Evolutionary conservation across 2,797 vertebrate species (phyloP), one percentile per base, ranked within the genome.

Genomic region (Acanthurus leucopareius): DNA sequence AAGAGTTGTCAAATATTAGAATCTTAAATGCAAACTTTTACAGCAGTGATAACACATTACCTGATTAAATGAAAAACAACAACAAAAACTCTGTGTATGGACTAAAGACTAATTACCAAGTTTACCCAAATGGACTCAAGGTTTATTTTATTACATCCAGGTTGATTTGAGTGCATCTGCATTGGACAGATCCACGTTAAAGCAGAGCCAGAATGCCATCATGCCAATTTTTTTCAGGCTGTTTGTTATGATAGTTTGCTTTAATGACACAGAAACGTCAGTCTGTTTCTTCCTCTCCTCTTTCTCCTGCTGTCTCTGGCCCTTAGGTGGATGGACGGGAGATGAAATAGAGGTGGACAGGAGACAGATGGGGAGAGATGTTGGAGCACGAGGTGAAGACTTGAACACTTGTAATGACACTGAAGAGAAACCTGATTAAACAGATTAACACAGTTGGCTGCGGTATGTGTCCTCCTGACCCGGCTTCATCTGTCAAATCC

Each of bases 321-420:
- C 70, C 47, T 68, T 10, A 57, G 38, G 45, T 22, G n/a, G 80
- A 72, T 28, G 62, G 63, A 68, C 16, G 2, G 66, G 40, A n/a
- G 51, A 54, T 4, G 51, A 59, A 45, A 90, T 80, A 6, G 45
- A 67, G 69, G 28, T 15, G 53, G 91, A 88, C 89, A 87, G 85
- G 70, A 42, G 78, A 78, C 91, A 92, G 89, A 88, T 87, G 88
- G 90, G 19, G 65, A 67, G 38, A 70, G 52, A 38, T 44, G 45
- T 11, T 66, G 66, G 0, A 17, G 60, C 69, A 49, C 0, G 19
- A 69, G 64, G 62, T 38, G 64, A 68, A 40, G 59, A 42, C 42
- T 5, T 35, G 76, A 61, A 69, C 75, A 76, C 70, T 61, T 64
- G 20, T 42, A 64, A 45, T 49, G 60, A 67, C 73, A 75, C 70